These are phyloP conservation scores for Eolophus roseicapilla DNA, from an alignment of 2,113 vertebrate species.

Conservation along the genomic window DNA sequence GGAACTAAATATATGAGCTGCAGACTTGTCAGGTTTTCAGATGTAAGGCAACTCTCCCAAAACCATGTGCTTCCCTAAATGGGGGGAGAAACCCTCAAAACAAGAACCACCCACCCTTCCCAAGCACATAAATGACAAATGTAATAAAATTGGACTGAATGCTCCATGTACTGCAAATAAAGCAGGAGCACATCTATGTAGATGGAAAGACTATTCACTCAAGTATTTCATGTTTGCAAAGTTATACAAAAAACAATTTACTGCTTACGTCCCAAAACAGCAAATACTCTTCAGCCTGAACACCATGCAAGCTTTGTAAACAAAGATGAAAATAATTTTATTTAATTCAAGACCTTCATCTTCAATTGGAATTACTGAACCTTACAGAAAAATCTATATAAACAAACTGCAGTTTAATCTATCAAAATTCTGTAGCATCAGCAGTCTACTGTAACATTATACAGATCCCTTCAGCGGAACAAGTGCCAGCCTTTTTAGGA, in stretches of 20 bases:
- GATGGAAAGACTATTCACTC: neutral
- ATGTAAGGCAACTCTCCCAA: neutral
- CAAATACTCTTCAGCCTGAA: neutral
- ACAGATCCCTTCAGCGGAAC: neutral
- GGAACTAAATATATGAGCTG: neutral
- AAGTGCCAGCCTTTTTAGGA: constrained; percentile 5
- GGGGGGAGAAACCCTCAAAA: neutral
- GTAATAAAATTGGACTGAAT: neutral
- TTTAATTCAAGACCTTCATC: neutral
- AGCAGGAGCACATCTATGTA: neutral
- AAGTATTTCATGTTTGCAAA: neutral
- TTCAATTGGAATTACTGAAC: neutral
- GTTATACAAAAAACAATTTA: neutral
- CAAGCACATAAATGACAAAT: neutral
- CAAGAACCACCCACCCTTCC: neutral
- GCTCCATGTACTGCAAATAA: neutral
- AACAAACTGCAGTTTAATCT: constrained; percentile 14
- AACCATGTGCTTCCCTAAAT: neutral
- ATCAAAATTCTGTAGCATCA: constrained; percentile 4
- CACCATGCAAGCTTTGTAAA: neutral
- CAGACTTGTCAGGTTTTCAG: neutral
- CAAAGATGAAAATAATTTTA: neutral
- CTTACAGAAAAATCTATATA: neutral
- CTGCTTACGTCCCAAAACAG: neutral
- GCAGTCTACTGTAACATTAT: constrained; percentile 13